phyloP scores from a whole-genome alignment of 1,140 invertebrate genomes.

The Nebria ingens region DNA sequence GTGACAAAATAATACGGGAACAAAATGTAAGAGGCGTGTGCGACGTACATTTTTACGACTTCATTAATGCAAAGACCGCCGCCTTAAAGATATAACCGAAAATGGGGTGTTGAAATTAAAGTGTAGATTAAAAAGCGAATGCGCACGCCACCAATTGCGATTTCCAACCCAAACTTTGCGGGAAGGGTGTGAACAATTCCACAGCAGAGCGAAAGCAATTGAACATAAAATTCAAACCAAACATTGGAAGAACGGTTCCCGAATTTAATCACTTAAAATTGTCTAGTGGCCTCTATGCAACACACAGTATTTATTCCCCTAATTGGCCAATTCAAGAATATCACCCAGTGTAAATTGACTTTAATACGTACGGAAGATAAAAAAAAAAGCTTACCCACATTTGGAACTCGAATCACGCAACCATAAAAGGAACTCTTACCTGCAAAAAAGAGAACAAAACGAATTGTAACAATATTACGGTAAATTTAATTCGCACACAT shows the following conservation, averaged over 20 bases:
- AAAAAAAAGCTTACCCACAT: neutral
- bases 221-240: conserved; percentile 26
- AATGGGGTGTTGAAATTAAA: conserved; percentile 32
- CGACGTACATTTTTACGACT: conserved; percentile 27
- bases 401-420: neutral
- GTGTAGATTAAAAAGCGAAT: conserved; percentile 28
- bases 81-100: conserved; percentile 26
- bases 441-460: neutral
- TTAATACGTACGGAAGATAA: neutral
- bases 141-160: neutral
- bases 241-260: neutral
- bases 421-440: neutral
- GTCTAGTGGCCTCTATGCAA: neutral
- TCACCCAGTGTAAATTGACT: neutral
- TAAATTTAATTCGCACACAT: neutral
- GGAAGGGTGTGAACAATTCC: conserved; percentile 14
- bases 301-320: neutral
- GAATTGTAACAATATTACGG: neutral
- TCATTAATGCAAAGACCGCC: conserved; percentile 24
- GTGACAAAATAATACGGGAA: too few relatives aligned
- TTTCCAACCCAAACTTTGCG: conserved; percentile 10
- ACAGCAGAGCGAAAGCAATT: conserved; percentile 23
- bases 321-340: neutral
- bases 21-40: neutral
- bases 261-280: conserved; percentile 9